Evolutionary conservation across 2,888 invertebrate genomes (phyloP).

Genomic region (Kuschelorhynchus macadamiae): DNA sequence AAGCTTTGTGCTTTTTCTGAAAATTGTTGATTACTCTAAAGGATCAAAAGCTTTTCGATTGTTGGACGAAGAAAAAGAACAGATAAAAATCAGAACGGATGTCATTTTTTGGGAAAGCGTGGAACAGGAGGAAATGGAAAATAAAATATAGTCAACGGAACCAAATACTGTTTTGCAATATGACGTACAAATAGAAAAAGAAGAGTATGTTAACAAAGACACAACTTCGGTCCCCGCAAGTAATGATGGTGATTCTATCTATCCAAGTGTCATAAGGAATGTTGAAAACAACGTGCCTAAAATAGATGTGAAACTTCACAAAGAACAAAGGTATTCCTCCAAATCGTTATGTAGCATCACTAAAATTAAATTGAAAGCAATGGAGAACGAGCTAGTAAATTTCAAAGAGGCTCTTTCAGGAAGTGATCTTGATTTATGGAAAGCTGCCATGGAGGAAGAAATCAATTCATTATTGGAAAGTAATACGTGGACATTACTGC

Average conservation of each 20-base stretch:
- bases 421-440: not conserved
- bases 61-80: conserved; percentile 40
- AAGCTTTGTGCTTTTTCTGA: no score
- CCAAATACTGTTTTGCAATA: not conserved
- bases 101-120: conserved; percentile 47
- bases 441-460: conserved; percentile 16
- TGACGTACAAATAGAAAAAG: not conserved
- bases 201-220: not conserved
- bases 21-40: conserved; percentile 56
- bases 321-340: conserved; percentile 6
- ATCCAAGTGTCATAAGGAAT: not conserved
- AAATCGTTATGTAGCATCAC: conserved; percentile 1
- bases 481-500: conserved; percentile 11
- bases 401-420: not conserved
- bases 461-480: conserved; percentile 2
- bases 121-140: conserved; percentile 3
- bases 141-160: not conserved
- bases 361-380: not conserved
- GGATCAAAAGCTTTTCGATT: conserved; percentile 52
- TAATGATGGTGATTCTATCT: no score
- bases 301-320: not conserved
- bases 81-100: conserved; percentile 49
- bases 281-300: not conserved
- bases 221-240: not conserved
- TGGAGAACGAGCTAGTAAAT: conserved; percentile 1